Evolutionary conservation across 2,113 vertebrate genomes (phyloP).

Genomic region (Falcunculus frontatus): DNA sequence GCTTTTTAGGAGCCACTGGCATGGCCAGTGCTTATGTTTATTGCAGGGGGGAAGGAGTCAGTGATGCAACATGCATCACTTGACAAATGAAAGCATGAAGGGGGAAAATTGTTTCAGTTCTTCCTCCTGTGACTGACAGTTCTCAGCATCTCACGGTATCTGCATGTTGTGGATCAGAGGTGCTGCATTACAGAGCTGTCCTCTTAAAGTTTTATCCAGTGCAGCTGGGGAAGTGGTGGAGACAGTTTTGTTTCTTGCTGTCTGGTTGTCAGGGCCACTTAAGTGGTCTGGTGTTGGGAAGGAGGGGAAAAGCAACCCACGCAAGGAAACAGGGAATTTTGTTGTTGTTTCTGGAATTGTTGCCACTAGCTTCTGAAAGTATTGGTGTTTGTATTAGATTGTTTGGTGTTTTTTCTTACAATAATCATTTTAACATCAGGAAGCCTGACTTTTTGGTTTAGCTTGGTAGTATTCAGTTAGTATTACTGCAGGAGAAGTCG

Average conservation of each 20-base stretch:
- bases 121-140: not conserved
- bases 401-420: not conserved
- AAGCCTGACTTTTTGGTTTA: not conserved
- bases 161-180: not conserved
- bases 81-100: not conserved
- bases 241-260: not conserved
- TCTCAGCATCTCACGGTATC: rapidly evolving
- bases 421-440: not conserved
- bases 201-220: not conserved
- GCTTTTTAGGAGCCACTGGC: not conserved
- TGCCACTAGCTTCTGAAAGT: not conserved
- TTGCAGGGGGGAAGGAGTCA: not conserved
- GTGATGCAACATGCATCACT: not conserved
- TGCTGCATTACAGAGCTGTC: not conserved
- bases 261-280: not conserved
- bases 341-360: not conserved
- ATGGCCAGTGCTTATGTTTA: not conserved
- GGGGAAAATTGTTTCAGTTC: not conserved
- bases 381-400: not conserved
- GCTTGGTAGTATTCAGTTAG: not conserved
- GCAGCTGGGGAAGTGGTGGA: not conserved
- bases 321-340: not conserved
- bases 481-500: not conserved
- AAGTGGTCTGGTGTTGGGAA: not conserved
- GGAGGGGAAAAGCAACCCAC: not conserved